A percentile compares a stretch with the other conserved stretches of the same genome.
phyloP scores from a whole-genome alignment of 2,113 vertebrate species.

The Tupaia tana region DNA sequence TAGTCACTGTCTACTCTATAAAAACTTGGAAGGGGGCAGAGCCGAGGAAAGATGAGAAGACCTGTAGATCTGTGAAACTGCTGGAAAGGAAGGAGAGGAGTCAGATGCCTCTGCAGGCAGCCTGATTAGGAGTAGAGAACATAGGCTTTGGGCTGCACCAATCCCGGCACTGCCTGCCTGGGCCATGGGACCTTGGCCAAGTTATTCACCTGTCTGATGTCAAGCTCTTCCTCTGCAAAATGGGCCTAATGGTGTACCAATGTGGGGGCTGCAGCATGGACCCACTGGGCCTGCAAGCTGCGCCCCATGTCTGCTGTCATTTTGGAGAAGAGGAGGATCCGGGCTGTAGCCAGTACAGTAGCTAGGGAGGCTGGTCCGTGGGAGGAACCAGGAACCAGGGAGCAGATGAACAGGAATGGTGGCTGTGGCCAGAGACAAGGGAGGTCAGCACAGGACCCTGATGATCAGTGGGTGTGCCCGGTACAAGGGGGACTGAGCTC shows the following conservation, averaged over 20 bases:
- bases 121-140: no score
- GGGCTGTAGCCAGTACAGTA: background rate
- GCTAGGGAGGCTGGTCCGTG: background rate
- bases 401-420: background rate
- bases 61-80: background rate
- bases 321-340: background rate
- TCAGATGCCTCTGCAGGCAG: background rate
- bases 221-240: slow-evolving; percentile 14
- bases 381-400: no score
- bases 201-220: background rate
- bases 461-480: background rate
- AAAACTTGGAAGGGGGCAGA: background rate
- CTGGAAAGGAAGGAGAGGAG: background rate
- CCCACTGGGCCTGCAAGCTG: rapidly evolving
- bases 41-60: background rate
- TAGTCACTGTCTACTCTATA: background rate
- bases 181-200: background rate
- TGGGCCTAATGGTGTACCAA: background rate
- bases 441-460: background rate
- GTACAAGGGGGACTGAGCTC: background rate
- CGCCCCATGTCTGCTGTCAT: background rate
- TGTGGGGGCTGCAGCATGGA: rapidly evolving
- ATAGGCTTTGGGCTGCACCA: no score
- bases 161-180: background rate
- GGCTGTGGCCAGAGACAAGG: background rate